Percentiles rank a stretch among this genome's conserved stretches.
Conservation (phyloP, 2,797 vertebrate genomes). For the Avahi laniger region DNA sequence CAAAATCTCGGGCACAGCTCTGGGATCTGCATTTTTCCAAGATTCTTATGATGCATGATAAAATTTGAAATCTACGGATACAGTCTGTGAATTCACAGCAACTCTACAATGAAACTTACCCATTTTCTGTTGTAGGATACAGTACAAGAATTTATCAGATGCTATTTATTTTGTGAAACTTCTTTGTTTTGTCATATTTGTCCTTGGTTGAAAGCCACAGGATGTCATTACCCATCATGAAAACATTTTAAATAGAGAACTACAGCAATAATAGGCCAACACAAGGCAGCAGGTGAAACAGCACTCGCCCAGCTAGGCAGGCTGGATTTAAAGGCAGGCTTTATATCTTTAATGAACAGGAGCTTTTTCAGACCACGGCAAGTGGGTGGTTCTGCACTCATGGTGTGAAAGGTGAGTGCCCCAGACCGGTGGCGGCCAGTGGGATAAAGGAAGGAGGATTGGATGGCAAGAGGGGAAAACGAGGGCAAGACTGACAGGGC, state of each 20-base stretch:
- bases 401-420: neutral
- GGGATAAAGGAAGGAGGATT: neutral
- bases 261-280: neutral
- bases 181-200: conserved; percentile 2
- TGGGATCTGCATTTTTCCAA: neutral
- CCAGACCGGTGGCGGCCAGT: neutral
- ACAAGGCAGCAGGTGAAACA: neutral
- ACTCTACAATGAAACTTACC: neutral
- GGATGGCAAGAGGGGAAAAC: neutral
- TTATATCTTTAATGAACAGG: neutral
- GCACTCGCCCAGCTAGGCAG: neutral
- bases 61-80: neutral
- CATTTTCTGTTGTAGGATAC: neutral
- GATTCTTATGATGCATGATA: neutral
- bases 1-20: neutral
- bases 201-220: neutral
- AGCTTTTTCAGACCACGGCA: neutral
- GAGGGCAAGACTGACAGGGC: neutral
- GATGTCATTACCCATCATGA: neutral
- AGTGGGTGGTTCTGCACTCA: neutral
- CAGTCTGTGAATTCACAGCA: neutral
- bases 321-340: neutral
- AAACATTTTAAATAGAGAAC: neutral
- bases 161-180: neutral
- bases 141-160: neutral